These are phyloP conservation scores for Meles meles DNA, from an alignment of 2,113 vertebrate genomes.

Conservation along the genomic window DNA sequence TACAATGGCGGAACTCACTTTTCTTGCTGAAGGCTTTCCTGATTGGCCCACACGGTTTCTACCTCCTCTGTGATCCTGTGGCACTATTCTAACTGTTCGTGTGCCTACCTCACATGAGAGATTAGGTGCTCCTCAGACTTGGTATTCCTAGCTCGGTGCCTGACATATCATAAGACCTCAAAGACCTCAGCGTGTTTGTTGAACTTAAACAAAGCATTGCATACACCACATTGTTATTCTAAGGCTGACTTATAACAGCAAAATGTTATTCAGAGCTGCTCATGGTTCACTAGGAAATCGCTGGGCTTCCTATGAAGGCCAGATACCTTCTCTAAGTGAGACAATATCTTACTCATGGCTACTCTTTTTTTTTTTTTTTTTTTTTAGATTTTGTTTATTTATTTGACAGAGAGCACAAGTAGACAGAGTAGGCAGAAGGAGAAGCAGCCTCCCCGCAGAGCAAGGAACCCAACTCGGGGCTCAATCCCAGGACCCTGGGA, in stretches of 20 bases:
- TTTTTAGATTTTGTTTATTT: too few species aligned
- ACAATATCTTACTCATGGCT: neutral
- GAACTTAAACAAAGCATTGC: neutral
- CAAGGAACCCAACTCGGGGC: too few species aligned
- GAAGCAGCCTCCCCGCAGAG: too few species aligned
- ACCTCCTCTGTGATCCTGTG: neutral
- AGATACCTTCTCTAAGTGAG: neutral
- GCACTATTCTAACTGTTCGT: neutral
- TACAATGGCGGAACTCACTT: neutral
- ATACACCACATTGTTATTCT: neutral
- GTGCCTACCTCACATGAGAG: neutral
- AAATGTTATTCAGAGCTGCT: neutral
- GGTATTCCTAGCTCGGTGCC: neutral
- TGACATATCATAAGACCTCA: neutral
- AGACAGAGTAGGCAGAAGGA: too few species aligned
- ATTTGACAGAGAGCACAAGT: too few species aligned
- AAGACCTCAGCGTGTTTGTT: neutral
- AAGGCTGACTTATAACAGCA: neutral
- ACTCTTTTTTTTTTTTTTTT: neutral
- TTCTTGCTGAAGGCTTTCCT: neutral
- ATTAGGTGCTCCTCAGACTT: neutral
- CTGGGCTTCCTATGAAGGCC: neutral
- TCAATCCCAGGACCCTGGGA: too few species aligned
- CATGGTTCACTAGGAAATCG: neutral
- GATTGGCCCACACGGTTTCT: neutral